phyloP scores from a whole-genome alignment of 2,797 vertebrate genomes.

The Chiropotes sagulatus region DNA sequence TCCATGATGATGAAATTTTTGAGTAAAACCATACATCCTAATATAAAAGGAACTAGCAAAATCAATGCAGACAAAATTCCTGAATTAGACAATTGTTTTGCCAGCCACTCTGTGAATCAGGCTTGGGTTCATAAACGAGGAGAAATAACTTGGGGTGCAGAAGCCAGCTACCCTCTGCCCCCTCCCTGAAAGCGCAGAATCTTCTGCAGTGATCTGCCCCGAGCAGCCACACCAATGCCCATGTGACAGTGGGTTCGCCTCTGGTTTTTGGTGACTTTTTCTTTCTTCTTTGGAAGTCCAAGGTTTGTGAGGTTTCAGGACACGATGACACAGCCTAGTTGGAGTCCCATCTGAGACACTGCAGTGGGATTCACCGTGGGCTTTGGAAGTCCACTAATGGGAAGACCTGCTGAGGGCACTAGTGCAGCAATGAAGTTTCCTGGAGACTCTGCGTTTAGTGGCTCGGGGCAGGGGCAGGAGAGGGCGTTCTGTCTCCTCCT shows the following conservation, averaged over 20 bases:
- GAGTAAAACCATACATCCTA: slow-evolving; percentile 5
- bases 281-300: slow-evolving; percentile 37
- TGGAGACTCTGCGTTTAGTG: slow-evolving; percentile 85
- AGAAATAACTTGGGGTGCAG: neutral
- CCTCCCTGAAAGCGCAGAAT: neutral
- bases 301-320: neutral
- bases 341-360: neutral
- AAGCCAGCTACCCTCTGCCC: neutral
- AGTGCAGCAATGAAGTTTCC: slow-evolving; percentile 87
- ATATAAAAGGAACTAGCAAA: slow-evolving; percentile 28
- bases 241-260: fast-evolving
- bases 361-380: neutral
- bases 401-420: slow-evolving; percentile 90
- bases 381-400: slow-evolving; percentile 76
- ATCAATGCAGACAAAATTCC: neutral
- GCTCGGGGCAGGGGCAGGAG: slow-evolving; percentile 85
- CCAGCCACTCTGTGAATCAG: neutral
- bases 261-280: neutral
- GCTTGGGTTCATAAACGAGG: neutral
- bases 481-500: slow-evolving; percentile 81
- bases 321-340: neutral
- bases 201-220: too few species aligned
- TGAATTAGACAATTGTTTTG: neutral
- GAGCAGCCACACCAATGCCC: fast-evolving
- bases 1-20: slow-evolving; percentile 45